Conservation (phyloP, 2,888 invertebrate genomes). For the Epistrophella euchroma region DNA sequence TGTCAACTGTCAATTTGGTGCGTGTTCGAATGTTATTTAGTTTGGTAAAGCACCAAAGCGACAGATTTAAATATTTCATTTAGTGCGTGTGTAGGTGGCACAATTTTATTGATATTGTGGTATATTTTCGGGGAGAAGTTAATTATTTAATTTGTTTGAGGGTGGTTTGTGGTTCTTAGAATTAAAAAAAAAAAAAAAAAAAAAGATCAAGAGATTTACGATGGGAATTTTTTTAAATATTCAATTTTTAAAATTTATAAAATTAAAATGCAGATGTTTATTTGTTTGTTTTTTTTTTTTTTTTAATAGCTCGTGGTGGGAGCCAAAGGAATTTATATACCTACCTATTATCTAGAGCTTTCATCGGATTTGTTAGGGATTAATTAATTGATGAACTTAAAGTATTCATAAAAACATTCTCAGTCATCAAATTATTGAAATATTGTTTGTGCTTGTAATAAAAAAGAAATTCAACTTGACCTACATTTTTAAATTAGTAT, state of each 20-base stretch:
- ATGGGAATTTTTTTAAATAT: constrained; percentile 16
- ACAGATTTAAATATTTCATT: neutral
- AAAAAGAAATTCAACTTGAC: neutral
- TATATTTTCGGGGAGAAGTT: neutral
- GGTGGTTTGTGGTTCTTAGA: constrained; percentile 10
- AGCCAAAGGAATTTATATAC: no score
- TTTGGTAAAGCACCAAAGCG: constrained; percentile 11
- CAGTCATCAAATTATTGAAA: neutral
- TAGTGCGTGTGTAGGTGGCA: constrained; percentile 20
- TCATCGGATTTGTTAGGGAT: neutral
- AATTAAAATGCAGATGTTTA: constrained; percentile 9
- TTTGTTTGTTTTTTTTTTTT: neutral
- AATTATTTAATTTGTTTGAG: constrained; percentile 60
- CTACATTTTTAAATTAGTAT: neutral
- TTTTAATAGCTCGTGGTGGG: no score
- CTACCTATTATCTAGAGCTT: neutral
- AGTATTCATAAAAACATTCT: neutral
- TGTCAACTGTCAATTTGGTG: constrained; percentile 59
- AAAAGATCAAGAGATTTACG: constrained; percentile 30
- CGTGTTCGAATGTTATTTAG: constrained; percentile 56
- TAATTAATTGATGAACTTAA: neutral
- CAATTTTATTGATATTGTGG: constrained; percentile 33
- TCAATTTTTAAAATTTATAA: neutral
- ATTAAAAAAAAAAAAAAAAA: constrained; percentile 30
- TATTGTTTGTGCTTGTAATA: no score